Conservation (phyloP, 2,888 invertebrate genomes). For the Hedychridium roseum region DNA sequence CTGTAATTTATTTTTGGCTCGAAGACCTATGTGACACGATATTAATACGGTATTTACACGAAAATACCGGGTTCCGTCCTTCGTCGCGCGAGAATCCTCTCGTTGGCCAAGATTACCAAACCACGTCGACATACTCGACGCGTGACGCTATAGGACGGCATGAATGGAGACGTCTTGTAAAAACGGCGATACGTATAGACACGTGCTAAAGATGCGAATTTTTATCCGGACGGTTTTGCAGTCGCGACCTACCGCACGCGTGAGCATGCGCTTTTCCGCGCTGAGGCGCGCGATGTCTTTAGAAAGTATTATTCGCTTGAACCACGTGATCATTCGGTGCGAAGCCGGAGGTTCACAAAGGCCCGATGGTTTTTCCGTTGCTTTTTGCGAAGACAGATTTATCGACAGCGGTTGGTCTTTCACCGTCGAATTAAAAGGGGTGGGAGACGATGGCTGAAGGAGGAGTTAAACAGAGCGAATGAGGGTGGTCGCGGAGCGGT, state of each 20-base stretch:
- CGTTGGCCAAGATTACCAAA: slow-evolving; percentile 25
- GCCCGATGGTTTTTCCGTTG: too few relatives aligned
- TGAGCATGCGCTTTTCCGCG: slow-evolving; percentile 15
- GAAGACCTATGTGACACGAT: slow-evolving; percentile 24
- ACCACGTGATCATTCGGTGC: slow-evolving; percentile 15
- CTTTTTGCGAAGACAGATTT: too few relatives aligned
- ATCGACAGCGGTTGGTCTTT: too few relatives aligned
- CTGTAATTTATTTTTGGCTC: too few relatives aligned
- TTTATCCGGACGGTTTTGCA: slow-evolving; percentile 23
- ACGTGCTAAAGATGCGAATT: slow-evolving; percentile 11
- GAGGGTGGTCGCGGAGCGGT: slow-evolving; percentile 6
- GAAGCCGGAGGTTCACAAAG: too few relatives aligned
- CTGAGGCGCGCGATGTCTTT: slow-evolving; percentile 6
- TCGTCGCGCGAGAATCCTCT: slow-evolving; percentile 26
- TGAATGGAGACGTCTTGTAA: too few relatives aligned
- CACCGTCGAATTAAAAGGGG: background rate
- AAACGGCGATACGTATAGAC: too few relatives aligned
- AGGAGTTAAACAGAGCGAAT: background rate
- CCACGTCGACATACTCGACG: slow-evolving; percentile 7
- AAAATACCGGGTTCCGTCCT: slow-evolving; percentile 36
- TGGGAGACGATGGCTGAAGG: background rate
- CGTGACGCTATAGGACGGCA: too few relatives aligned
- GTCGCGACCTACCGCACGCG: slow-evolving; percentile 8
- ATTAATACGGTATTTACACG: slow-evolving; percentile 30
- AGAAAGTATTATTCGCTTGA: slow-evolving; percentile 14